phyloP scores from a whole-genome alignment of 2,113 vertebrate genomes.

The Pangasianodon hypophthalmus region DNA sequence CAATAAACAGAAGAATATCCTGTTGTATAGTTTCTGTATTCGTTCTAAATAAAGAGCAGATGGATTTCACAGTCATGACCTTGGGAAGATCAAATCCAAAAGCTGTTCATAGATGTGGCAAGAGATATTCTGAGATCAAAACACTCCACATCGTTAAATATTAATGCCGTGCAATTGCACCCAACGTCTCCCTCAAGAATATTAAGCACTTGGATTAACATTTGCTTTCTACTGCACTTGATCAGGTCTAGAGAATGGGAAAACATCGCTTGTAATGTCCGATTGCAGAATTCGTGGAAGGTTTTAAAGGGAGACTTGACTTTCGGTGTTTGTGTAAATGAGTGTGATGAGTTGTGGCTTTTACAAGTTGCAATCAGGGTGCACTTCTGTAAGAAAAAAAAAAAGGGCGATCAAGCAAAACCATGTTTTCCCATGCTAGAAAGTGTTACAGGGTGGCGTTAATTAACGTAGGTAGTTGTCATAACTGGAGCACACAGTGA shows the following conservation, averaged over 20 bases:
- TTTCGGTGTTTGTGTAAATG: not conserved
- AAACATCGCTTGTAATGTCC: not conserved
- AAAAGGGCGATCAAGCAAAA: not conserved
- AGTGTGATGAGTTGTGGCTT: not conserved
- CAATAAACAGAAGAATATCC: not conserved
- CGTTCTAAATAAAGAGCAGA: slow-evolving; percentile 26
- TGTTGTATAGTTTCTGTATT: not conserved
- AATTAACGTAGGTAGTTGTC: slow-evolving; percentile 26
- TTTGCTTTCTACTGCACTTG: slow-evolving; percentile 68
- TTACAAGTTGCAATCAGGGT: not conserved
- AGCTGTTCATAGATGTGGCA: slow-evolving; percentile 21
- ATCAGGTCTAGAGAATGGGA: slow-evolving; percentile 62
- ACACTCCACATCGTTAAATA: slow-evolving; percentile 58
- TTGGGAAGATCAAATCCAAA: slow-evolving; percentile 35
- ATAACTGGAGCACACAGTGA: not conserved
- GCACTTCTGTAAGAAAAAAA: not conserved
- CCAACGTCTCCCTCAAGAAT: slow-evolving; percentile 56
- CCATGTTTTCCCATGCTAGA: not conserved
- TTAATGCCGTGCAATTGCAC: slow-evolving; percentile 52
- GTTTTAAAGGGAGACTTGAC: slow-evolving; percentile 12
- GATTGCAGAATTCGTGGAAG: not conserved
- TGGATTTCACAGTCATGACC: slow-evolving; percentile 15
- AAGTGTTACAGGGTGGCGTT: not conserved
- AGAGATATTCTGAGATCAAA: slow-evolving; percentile 53
- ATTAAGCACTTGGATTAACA: slow-evolving; percentile 74